A percentile compares a stretch with the other conserved stretches of the same genome.
These are phyloP conservation scores for Tetrao urogallus DNA, from an alignment of 2,113 vertebrate genomes.

Conservation along the genomic window DNA sequence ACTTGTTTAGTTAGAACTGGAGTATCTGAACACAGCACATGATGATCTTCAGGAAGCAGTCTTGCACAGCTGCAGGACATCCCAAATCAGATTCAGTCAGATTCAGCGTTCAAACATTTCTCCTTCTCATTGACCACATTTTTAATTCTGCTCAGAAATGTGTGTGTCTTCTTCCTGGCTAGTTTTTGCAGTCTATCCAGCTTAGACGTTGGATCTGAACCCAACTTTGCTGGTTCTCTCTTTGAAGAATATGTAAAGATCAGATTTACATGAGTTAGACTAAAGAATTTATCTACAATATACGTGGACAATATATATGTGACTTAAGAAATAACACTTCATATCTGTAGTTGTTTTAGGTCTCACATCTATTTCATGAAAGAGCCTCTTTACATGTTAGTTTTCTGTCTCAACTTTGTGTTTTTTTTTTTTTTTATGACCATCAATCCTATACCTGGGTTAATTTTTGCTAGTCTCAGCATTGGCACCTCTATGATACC, in stretches of 20 bases:
- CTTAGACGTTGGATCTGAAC: not conserved
- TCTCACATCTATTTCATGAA: not conserved
- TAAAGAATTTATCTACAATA: not conserved
- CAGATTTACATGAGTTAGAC: not conserved
- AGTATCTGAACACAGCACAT: not conserved
- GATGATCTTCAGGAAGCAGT: not conserved
- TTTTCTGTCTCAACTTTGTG: not conserved
- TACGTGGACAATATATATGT: not conserved
- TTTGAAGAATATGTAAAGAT: not conserved
- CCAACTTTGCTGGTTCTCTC: not conserved
- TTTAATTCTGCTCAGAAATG: not conserved
- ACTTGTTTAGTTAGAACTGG: not conserved
- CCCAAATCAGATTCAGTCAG: not conserved
- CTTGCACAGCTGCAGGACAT: not conserved
- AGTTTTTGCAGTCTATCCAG: not conserved
- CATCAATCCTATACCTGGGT: not conserved
- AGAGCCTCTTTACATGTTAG: not conserved
- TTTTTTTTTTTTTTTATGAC: not conserved
- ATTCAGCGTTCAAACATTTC: not conserved
- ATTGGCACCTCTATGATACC: not conserved
- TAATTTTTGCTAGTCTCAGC: not conserved
- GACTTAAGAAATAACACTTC: not conserved
- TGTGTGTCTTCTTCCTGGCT: not conserved
- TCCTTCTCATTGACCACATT: not conserved
- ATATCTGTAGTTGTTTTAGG: not conserved